A percentile compares a stretch with the other conserved stretches of the same genome.
Evolutionary conservation across 2,888 invertebrate species (phyloP).

Genomic region (Balanococcus diminutus): DNA sequence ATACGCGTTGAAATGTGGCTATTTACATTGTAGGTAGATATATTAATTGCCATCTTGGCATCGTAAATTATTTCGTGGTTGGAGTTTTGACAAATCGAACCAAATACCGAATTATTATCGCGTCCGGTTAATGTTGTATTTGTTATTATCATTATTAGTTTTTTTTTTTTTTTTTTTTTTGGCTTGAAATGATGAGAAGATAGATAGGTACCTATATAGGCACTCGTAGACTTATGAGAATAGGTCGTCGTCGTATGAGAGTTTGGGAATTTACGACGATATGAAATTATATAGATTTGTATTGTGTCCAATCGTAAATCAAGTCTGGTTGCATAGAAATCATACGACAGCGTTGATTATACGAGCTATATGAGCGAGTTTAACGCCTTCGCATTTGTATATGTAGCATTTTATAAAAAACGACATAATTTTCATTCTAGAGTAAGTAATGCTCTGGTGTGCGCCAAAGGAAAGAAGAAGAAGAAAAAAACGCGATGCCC

Average conservation of each 20-base stretch:
- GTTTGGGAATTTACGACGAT: background rate
- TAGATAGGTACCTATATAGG: background rate
- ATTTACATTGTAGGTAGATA: constrained; percentile 46
- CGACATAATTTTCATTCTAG: background rate
- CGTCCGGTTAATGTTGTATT: too few species aligned
- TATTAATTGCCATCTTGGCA: constrained; percentile 36
- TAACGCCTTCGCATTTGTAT: constrained; percentile 23
- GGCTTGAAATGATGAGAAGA: background rate
- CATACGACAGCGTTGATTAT: constrained; percentile 1
- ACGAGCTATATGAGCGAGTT: background rate
- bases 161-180: background rate
- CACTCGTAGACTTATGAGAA: background rate
- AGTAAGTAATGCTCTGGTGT: background rate
- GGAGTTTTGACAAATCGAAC: constrained; percentile 15
- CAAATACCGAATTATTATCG: background rate
- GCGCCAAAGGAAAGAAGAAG: background rate
- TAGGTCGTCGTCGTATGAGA: constrained; percentile 2
- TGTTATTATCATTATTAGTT: background rate
- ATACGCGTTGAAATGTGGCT: background rate
- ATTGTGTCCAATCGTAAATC: background rate
- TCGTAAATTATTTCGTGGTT: constrained; percentile 31
- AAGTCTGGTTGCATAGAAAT: background rate
- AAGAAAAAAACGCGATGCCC: background rate
- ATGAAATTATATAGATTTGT: background rate
- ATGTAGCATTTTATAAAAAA: background rate